These are phyloP conservation scores for Phymatocera aterrima DNA, from an alignment of 2,888 invertebrate species.

Conservation along the genomic window DNA sequence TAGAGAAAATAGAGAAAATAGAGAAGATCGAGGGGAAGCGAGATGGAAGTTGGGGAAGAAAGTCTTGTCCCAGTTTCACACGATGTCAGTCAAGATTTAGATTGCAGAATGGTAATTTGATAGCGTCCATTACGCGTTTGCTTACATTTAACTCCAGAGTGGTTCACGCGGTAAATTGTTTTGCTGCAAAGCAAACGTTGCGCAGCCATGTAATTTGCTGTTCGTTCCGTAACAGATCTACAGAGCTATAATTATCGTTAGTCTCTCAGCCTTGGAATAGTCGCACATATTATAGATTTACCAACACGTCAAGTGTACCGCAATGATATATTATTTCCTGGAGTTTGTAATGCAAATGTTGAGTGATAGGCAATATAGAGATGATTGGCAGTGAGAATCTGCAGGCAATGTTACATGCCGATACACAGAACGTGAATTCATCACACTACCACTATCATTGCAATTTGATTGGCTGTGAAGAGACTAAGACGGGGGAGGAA, in stretches of 20 bases:
- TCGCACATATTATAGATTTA: neutral
- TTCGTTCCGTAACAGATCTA: neutral
- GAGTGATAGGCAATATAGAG: neutral
- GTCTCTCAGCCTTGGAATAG: neutral
- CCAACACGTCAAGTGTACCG: neutral
- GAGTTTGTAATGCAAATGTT: neutral
- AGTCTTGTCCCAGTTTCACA: neutral
- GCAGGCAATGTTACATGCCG: neutral
- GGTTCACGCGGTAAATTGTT: neutral
- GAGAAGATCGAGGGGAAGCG: neutral
- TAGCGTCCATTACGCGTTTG: neutral
- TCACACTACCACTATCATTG: neutral
- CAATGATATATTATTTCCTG: slow-evolving; percentile 2
- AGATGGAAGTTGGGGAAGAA: neutral
- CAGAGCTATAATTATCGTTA: neutral
- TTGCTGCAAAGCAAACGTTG: neutral
- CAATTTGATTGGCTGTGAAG: slow-evolving; percentile 13
- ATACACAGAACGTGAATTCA: neutral
- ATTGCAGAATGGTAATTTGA: slow-evolving; percentile 16
- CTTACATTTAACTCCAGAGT: neutral
- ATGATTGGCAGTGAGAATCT: slow-evolving; percentile 2
- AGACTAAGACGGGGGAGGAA: neutral
- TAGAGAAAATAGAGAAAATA: no score
- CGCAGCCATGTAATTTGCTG: neutral
- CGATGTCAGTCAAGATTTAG: neutral